Percentiles rank a stretch among this genome's conserved stretches.
These are phyloP conservation scores for Hoplostethus mediterraneus DNA, from an alignment of 2,797 vertebrate genomes.

Conservation along the genomic window DNA sequence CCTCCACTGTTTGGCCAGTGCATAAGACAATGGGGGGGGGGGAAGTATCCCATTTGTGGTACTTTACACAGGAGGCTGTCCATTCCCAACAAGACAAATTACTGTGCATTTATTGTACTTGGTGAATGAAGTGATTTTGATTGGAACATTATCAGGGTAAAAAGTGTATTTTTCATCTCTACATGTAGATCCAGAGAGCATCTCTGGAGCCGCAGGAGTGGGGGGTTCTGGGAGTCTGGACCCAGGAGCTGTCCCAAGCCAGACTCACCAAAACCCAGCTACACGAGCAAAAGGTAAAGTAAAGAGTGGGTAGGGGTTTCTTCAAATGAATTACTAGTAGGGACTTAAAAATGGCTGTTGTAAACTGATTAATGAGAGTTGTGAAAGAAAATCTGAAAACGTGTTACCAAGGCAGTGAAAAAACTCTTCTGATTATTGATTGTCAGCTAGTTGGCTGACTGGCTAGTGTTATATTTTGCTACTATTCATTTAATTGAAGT, in stretches of 20 bases:
- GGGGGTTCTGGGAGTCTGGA: slow-evolving; percentile 40
- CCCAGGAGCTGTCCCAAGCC: slow-evolving; percentile 30
- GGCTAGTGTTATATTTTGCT: too few relatives aligned
- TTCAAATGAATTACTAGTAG: not conserved
- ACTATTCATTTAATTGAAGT: not conserved
- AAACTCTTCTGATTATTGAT: too few relatives aligned
- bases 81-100: not conserved
- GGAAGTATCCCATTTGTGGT: too few relatives aligned
- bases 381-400: not conserved
- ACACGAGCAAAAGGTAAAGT: slow-evolving; percentile 52
- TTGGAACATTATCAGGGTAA: not conserved
- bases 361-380: not conserved
- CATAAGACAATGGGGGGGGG: too few relatives aligned
- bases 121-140: slow-evolving; percentile 1
- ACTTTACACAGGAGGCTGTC: not conserved
- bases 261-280: slow-evolving; percentile 21
- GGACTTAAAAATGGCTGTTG: not conserved
- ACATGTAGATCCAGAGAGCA: slow-evolving; percentile 39
- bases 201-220: slow-evolving; percentile 19
- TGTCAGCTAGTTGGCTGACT: not conserved
- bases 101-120: not conserved
- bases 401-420: not conserved
- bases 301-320: not conserved
- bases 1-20: too few relatives aligned
- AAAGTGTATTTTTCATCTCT: not conserved